phyloP scores from a whole-genome alignment of 2,113 vertebrate species.

The Solea senegalensis region DNA sequence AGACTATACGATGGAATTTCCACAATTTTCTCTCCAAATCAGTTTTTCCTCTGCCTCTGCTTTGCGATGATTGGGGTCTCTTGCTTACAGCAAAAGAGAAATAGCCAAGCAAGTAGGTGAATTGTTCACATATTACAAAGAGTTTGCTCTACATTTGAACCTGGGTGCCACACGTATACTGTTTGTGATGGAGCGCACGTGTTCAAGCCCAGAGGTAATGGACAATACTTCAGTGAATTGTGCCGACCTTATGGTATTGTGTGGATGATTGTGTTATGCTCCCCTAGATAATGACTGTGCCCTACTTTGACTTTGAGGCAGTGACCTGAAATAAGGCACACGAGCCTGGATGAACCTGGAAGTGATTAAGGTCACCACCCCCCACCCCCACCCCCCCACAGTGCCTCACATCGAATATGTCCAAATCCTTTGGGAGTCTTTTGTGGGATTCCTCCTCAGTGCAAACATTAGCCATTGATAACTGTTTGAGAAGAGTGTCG shows the following conservation, averaged over 20 bases:
- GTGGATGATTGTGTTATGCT: constrained; percentile 82
- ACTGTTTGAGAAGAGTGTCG: constrained; percentile 37
- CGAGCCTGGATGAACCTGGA: constrained; percentile 79
- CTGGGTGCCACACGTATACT: constrained; percentile 39
- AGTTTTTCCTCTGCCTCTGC: constrained; percentile 13
- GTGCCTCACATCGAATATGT: constrained; percentile 66
- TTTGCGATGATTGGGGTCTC: constrained; percentile 17
- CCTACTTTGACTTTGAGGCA: constrained; percentile 84
- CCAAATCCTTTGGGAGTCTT: constrained; percentile 68
- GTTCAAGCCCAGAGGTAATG: constrained; percentile 74
- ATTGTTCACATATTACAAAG: constrained; percentile 48
- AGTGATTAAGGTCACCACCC: constrained; percentile 84
- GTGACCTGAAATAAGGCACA: constrained; percentile 84
- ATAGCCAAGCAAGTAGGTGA: constrained; percentile 19
- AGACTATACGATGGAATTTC: constrained; percentile 13
- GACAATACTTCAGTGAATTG: constrained; percentile 81
- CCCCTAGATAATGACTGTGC: constrained; percentile 82
- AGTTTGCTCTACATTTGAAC: constrained; percentile 56
- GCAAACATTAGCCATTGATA: constrained; percentile 64
- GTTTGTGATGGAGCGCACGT: constrained; percentile 55
- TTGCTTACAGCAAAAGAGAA: constrained; percentile 22
- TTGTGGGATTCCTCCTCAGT: constrained; percentile 67
- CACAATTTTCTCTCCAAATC: constrained; percentile 30
- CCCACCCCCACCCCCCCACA: constrained; percentile 56
- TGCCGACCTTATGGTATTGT: constrained; percentile 83